Evolutionary conservation across 1,140 invertebrate genomes (phyloP).

Genomic region (Trichoplusia ni): DNA sequence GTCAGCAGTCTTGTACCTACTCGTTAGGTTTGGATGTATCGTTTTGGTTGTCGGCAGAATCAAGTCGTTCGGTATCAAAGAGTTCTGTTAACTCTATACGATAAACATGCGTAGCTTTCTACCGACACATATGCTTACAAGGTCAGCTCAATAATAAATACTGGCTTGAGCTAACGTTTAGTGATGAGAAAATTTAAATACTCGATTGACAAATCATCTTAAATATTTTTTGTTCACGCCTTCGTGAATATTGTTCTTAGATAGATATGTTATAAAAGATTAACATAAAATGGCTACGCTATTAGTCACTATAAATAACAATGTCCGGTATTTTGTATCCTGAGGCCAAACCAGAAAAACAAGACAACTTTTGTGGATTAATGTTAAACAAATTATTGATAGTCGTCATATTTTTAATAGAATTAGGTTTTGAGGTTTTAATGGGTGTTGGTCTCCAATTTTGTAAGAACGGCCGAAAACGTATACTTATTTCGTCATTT

Average conservation of each 20-base stretch:
- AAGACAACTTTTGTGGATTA: not conserved
- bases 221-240: not conserved
- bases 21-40: too few relatives aligned
- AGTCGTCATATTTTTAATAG: not conserved
- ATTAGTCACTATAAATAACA: not conserved
- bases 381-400: not conserved
- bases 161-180: too few relatives aligned
- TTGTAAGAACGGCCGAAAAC: slow-evolving; percentile 11
- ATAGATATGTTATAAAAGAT: not conserved
- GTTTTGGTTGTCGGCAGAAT: too few relatives aligned
- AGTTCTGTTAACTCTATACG: too few relatives aligned
- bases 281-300: not conserved
- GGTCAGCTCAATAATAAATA: too few relatives aligned
- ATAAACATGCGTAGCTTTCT: too few relatives aligned
- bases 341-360: not conserved
- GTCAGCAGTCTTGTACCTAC: too few relatives aligned
- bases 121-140: too few relatives aligned
- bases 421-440: slow-evolving; percentile 4
- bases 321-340: not conserved
- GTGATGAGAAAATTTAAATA: too few relatives aligned
- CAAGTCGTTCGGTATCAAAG: too few relatives aligned
- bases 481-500: slow-evolving; percentile 33
- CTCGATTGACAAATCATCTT: not conserved
- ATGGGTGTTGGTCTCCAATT: slow-evolving; percentile 19
- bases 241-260: too few relatives aligned